Base-by-base conservation (phyloP, 2,113 vertebrate genomes). In the Synodontis membranacea region DNA sequence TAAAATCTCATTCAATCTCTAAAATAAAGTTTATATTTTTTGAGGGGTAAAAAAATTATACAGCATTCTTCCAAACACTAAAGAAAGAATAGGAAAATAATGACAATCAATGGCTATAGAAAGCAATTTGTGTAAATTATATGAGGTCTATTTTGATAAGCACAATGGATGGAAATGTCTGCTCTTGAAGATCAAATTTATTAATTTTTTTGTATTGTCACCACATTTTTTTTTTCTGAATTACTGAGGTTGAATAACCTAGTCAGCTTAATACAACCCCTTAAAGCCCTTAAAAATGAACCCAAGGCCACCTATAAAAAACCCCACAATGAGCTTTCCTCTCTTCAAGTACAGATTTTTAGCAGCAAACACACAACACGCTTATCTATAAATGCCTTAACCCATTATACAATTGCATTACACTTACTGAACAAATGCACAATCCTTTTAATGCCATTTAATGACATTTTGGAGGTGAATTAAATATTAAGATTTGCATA, bases 391-490 rank as follows among this genome's bases (percentile, higher is more conserved):
- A n/a, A n/a, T 68, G 23, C 46, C 62, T 80, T 70, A 80, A 68
- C 14, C 34, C 46, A n/a, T 80, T 15, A 80, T 86, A 44, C 78
- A 80, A 39, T 12, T 37, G 56, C 2, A 80, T 42, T 72, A 37
- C 25, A 44, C n/a, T 72, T 54, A 34, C 1, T 39, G 25, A 81
- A 72, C 85, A 86, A 86, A 86, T 86, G 85, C 85, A 86, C 76
- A 86, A 58, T 31, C 46, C 85, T 39, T 25, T 68, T 48, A 10
- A 54, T 79, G 76, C 76, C 12, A n/a, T n/a, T n/a, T 28, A 25
- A 23, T 56, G 21, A 25, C 3, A 58, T 58, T 39, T 58, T 5
- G 2, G 5, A 56, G 17, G 3, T 34, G 39, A 85, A 50, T 2
- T 21, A 39, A 79, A 52, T 50, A 85, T 64, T 21, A 34, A 19